Evolutionary conservation across 2,113 vertebrate genomes (phyloP).

Genomic region (Tretioscincus oriximinensis): DNA sequence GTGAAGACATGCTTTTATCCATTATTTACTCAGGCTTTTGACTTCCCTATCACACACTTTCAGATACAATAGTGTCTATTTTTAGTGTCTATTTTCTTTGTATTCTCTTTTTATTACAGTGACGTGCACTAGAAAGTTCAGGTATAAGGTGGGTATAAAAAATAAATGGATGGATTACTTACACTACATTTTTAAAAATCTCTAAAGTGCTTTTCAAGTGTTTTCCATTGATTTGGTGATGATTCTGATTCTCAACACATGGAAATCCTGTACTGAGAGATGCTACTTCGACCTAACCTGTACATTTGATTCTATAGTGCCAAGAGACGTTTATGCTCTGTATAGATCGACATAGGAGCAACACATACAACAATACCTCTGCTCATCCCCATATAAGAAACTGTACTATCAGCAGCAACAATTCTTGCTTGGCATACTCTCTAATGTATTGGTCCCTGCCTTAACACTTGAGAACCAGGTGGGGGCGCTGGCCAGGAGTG

Average conservation of each 20-base stretch:
- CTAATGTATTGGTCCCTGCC: too few species aligned
- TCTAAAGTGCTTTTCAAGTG: background rate
- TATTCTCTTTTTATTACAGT: too few species aligned
- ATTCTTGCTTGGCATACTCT: background rate
- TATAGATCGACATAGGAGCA: background rate
- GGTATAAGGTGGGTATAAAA: too few species aligned
- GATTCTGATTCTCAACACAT: background rate
- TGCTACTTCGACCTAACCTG: background rate
- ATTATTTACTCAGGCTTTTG: background rate
- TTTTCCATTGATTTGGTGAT: background rate
- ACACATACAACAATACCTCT: background rate
- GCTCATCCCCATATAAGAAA: background rate
- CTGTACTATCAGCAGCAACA: background rate
- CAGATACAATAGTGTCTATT: too few species aligned
- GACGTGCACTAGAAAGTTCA: too few species aligned
- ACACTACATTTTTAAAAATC: background rate
- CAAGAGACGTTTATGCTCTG: too few species aligned
- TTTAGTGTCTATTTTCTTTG: too few species aligned
- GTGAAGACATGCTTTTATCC: background rate
- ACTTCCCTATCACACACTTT: too few species aligned
- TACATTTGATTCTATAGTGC: background rate
- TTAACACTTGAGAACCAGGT: too few species aligned
- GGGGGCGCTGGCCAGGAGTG: too few species aligned
- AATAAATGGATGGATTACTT: background rate
- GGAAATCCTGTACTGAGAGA: background rate